Evolutionary conservation across 1,140 invertebrate genomes (phyloP).

Genomic region (Psilanteris sp.): DNA sequence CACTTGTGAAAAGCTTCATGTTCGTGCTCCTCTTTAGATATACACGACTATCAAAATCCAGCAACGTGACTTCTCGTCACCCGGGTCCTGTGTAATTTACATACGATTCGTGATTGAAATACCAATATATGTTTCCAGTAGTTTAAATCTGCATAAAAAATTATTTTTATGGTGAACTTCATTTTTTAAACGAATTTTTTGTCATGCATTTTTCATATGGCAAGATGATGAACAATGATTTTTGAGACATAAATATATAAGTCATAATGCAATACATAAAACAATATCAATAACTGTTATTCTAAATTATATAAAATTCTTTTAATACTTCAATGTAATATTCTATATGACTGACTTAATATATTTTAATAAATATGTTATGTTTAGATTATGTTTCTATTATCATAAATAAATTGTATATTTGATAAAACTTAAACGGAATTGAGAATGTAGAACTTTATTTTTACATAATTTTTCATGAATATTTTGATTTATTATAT

Average conservation of each 20-base stretch:
- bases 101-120: conserved; percentile 59
- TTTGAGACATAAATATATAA: conserved; percentile 24
- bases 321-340: too few species aligned
- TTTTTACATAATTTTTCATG: too few species aligned
- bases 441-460: too few species aligned
- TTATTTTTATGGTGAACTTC: conserved; percentile 29
- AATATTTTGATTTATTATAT: too few species aligned
- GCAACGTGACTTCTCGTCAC: conserved; percentile 44
- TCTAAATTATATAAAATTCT: too few species aligned
- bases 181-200: conserved; percentile 50
- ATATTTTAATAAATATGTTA: too few species aligned
- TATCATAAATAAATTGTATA: too few species aligned
- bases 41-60: conserved; percentile 38
- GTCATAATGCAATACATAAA: conserved; percentile 7
- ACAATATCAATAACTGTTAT: conserved; percentile 7
- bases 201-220: conserved; percentile 52
- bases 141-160: conserved; percentile 57
- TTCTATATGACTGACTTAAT: too few species aligned
- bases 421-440: too few species aligned
- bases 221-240: conserved; percentile 37
- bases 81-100: conserved; percentile 38
- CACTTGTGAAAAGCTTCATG: conserved; percentile 46
- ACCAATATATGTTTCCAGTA: conserved; percentile 37
- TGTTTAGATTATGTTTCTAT: too few species aligned
- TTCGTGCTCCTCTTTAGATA: conserved; percentile 26